These are phyloP conservation scores for Aspidoscelis tigris DNA, from an alignment of 2,113 vertebrate species.

Conservation along the genomic window DNA sequence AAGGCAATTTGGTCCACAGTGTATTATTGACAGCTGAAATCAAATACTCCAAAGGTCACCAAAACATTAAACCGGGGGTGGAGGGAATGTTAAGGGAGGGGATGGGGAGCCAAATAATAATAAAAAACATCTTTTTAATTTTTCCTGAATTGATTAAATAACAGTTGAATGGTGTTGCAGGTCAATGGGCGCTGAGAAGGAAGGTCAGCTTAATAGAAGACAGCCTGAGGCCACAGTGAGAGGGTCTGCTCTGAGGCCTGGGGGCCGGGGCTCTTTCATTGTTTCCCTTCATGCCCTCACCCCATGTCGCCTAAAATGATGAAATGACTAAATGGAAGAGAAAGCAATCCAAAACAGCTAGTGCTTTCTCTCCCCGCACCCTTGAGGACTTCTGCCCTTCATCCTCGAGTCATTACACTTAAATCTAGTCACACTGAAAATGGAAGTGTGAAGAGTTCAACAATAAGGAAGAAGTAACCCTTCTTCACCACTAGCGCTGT, in stretches of 20 bases:
- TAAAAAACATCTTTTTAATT: conserved; percentile 84
- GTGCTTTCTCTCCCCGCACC: background rate
- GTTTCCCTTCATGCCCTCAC: conserved; percentile 47
- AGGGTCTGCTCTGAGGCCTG: conserved; percentile 62
- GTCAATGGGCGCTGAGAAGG: conserved; percentile 73
- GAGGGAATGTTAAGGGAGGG: conserved; percentile 52
- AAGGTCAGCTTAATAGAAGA: conserved; percentile 73
- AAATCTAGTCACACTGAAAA: conserved; percentile 48
- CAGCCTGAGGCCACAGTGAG: conserved; percentile 65
- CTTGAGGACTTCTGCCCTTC: conserved; percentile 28
- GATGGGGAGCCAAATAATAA: conserved; percentile 57
- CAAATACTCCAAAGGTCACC: conserved; percentile 78
- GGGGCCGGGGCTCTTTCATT: conserved; percentile 51
- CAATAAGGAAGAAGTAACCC: background rate
- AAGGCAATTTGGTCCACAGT: conserved; percentile 69
- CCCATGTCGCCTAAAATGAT: conserved; percentile 73
- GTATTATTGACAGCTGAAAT: conserved; percentile 71
- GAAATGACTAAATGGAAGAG: conserved; percentile 58
- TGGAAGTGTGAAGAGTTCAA: conserved; percentile 16
- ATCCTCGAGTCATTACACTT: conserved; percentile 33
- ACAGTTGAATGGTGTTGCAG: conserved; percentile 77
- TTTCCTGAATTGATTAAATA: conserved; percentile 79
- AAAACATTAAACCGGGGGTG: conserved; percentile 63
- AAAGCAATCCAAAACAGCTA: conserved; percentile 53
- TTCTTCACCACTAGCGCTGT: background rate